Conservation (phyloP, 2,113 vertebrate species). For the Microcebus lehilahytsara region DNA sequence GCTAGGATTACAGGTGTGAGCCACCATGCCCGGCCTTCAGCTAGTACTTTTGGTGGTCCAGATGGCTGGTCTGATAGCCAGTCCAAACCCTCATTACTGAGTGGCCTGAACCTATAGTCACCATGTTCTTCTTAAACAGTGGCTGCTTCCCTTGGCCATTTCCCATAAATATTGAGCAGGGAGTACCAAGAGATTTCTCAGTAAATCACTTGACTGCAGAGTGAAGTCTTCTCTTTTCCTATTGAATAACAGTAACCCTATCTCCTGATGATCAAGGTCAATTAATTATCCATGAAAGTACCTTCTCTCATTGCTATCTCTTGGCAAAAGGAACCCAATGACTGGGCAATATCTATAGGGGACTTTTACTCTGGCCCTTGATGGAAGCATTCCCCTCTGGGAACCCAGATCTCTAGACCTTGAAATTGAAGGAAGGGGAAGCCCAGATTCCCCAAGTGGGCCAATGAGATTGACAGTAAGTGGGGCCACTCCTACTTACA, state of each 20-base stretch:
- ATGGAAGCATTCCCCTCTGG: neutral
- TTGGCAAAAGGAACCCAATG: neutral
- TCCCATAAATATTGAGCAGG: neutral
- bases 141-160: neutral
- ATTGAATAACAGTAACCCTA: neutral
- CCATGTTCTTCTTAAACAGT: neutral
- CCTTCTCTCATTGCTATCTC: neutral
- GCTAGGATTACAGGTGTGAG: too few species aligned
- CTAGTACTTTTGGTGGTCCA: neutral
- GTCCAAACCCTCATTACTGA: neutral
- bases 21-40: neutral
- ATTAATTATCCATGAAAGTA: neutral
- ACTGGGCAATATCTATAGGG: neutral
- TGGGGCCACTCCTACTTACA: neutral
- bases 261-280: neutral
- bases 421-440: neutral
- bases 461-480: neutral
- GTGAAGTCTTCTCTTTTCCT: neutral
- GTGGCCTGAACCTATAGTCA: neutral
- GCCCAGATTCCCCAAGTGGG: too few species aligned
- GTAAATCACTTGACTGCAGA: neutral
- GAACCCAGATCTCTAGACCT: neutral
- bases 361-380: neutral
- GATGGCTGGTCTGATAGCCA: neutral
- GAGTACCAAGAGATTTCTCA: neutral